These are phyloP conservation scores for Premnoplex brunnescens DNA, from an alignment of 2,797 vertebrate genomes.

Conservation along the genomic window DNA sequence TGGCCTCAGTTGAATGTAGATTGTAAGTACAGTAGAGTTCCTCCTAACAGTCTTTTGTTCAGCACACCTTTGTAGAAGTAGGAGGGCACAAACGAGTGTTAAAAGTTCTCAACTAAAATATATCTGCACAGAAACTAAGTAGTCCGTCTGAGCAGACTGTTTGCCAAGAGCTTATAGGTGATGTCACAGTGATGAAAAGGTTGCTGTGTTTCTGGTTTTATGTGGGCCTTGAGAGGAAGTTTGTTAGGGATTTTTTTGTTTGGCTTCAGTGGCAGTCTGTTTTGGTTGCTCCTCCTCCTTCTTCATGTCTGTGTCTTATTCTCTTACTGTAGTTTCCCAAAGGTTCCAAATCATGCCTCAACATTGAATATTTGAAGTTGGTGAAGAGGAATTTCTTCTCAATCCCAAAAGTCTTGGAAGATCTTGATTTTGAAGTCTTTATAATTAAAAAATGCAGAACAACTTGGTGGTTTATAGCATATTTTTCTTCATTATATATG, in stretches of 20 bases:
- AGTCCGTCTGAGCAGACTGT: accelerated
- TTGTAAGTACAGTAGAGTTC: background rate
- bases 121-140: background rate
- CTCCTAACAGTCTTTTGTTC: background rate
- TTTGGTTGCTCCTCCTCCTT: background rate
- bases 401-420: background rate
- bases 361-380: background rate
- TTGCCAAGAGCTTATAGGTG: background rate
- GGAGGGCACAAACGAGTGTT: background rate
- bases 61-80: background rate
- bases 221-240: background rate
- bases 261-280: accelerated
- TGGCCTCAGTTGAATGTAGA: background rate
- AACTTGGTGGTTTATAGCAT: background rate
- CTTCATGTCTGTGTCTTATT: background rate
- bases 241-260: background rate
- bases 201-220: background rate
- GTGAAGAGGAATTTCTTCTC: background rate
- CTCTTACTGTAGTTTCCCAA: background rate
- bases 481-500: background rate
- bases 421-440: background rate
- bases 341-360: background rate
- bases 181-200: background rate
- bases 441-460: background rate
- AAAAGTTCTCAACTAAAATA: background rate